phyloP scores from a whole-genome alignment of 2,888 invertebrate species.

The Ectemnius continuus region DNA sequence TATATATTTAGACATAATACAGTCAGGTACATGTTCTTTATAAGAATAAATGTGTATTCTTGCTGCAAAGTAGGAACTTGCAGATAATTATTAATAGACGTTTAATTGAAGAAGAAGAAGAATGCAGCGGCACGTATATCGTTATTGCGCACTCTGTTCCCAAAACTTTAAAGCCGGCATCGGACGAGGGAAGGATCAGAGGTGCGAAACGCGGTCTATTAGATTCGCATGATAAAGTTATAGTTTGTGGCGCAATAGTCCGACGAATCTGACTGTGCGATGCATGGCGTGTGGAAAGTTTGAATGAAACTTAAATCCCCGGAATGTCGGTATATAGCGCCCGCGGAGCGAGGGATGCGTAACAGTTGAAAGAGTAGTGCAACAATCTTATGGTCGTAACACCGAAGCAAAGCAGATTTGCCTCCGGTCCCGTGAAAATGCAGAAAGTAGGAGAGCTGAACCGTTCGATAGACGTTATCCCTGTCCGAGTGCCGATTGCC shows the following conservation, averaged over 20 bases:
- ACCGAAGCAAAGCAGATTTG: not conserved
- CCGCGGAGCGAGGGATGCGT: not conserved
- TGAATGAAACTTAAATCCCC: not conserved
- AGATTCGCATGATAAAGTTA: not conserved
- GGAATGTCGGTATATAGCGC: not conserved
- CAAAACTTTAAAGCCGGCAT: too few relatives aligned
- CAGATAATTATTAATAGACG: too few relatives aligned
- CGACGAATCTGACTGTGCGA: not conserved
- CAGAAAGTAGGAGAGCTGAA: constrained; percentile 71
- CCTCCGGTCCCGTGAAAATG: constrained; percentile 54
- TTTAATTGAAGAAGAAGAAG: too few relatives aligned
- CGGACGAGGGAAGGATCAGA: too few relatives aligned
- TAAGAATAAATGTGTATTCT: too few relatives aligned
- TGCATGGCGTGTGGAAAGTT: not conserved
- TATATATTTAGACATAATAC: too few relatives aligned
- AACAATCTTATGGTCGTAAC: not conserved
- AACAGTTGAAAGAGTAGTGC: not conserved
- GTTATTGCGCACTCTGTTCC: too few relatives aligned
- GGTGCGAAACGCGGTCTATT: too few relatives aligned
- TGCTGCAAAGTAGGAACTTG: too few relatives aligned
- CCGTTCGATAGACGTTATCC: constrained; percentile 76
- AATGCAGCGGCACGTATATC: too few relatives aligned
- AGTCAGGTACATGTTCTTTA: too few relatives aligned
- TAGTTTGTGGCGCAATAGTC: constrained; percentile 1
- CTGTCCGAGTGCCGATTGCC: constrained; percentile 73